Base-by-base conservation (phyloP, 92 coral and sea anemone species). In the Muricea muricata region DNA sequence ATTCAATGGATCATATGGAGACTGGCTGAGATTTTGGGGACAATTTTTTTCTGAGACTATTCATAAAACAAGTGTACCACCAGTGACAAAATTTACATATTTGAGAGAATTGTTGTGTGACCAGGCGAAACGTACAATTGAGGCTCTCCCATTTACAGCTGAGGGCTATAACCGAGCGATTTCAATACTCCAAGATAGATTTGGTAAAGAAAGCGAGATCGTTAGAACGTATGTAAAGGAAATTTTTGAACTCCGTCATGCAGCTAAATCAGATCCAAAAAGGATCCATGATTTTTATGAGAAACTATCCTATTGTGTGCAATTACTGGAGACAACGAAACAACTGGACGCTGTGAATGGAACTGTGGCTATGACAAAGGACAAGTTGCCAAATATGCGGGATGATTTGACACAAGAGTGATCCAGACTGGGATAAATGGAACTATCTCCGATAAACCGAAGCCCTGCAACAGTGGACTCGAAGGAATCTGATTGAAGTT, bases 351-450 rank as follows among this genome's bases (percentile, higher is more conserved):
- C 55, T 9, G 73, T 78, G 10, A 56, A 79, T 47, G 84, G 74
- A 24, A 21, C 41, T 1, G 84, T 79, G 52, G 65, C 67, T 23
- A 56, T 58, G 50, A 45, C 50, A 1, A 13, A 8, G 1, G 50
- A 45, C 50, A 45, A 45, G 14, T 45, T 37, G 9, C 42, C 42
- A 79, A 48, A 25, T 20, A 26, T 65, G 14, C 39, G 40, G 45
- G 73, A 42, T 65, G 73, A 65, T 24, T 26, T 63, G 25, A 41
- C 57, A 33, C 39, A 33, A n/a, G 48, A 78, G 30, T 28, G 84
- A 78, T 45, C 26, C 78, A 24, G 76, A 34, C 31, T 80, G 79
- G 85, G 85, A 80, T 35, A 58, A 48, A 25, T 80, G 85, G 85
- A 46, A 65, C 48, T 80, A 52, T 30, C 3, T 45, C 7, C 61